These are phyloP conservation scores for Phenganax marumi DNA, from an alignment of 92 coral and sea anemone genomes.

Conservation along the genomic window DNA sequence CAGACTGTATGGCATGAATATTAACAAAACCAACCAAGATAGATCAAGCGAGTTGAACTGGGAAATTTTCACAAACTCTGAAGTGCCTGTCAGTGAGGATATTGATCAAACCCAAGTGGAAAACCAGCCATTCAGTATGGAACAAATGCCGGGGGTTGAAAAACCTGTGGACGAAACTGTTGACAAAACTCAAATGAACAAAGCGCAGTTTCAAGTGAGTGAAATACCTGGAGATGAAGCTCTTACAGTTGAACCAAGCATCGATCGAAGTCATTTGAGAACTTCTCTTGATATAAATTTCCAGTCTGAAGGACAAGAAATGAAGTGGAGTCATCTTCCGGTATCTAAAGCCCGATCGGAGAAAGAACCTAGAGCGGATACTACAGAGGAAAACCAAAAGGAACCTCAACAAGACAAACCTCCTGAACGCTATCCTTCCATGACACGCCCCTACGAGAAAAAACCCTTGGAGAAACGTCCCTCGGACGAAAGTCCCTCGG, in stretches of 20 bases:
- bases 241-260: not conserved
- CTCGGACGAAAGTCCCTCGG: not conserved
- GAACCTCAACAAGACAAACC: not conserved
- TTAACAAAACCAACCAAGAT: conserved; percentile 18
- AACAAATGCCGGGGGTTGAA: conserved; percentile 13
- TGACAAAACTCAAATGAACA: not conserved
- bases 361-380: conserved; percentile 4
- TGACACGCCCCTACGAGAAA: conserved; percentile 2
- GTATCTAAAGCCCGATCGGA: conserved; percentile 25
- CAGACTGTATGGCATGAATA: conserved; percentile 34
- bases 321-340: conserved; percentile 42
- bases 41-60: conserved; percentile 14
- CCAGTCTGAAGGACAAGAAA: conserved; percentile 10
- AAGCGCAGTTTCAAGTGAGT: not conserved
- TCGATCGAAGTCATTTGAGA: not conserved
- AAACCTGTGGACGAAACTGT: conserved; percentile 8
- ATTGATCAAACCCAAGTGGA: not conserved
- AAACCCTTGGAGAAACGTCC: conserved; percentile 17
- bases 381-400: not conserved
- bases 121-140: not conserved
- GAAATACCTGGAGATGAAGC: conserved; percentile 12
- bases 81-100: conserved; percentile 17
- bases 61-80: conserved; percentile 11
- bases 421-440: conserved; percentile 18
- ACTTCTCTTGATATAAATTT: not conserved